A percentile compares a stretch with the other conserved stretches of the same genome.
phyloP scores from a whole-genome alignment of 2,888 invertebrate genomes.

The Thecocarcelia acutangulata region DNA sequence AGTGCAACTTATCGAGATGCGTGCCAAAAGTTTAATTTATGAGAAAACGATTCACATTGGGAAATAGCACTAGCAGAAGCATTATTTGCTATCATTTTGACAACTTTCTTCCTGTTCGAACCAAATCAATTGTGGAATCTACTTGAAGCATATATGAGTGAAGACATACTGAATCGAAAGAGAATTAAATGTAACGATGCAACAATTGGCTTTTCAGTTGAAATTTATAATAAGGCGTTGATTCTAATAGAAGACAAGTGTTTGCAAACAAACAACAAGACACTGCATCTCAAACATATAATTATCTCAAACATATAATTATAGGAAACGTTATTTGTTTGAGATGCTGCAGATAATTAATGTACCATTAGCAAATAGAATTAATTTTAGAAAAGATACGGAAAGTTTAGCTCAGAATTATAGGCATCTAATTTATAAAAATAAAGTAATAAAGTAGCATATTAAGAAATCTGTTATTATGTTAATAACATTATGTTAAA shows the following conservation, averaged over 20 bases:
- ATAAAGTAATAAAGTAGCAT: no score
- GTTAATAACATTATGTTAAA: no score
- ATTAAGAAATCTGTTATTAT: no score
- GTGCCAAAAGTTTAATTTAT: neutral
- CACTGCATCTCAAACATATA: no score
- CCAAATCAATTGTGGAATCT: neutral
- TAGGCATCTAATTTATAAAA: no score
- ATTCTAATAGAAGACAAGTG: neutral
- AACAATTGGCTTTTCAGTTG: neutral
- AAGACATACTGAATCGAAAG: neutral
- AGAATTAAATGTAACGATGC: neutral
- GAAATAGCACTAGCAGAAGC: neutral
- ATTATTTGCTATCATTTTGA: neutral
- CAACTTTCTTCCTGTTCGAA: neutral
- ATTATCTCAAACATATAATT: no score
- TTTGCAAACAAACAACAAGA: neutral
- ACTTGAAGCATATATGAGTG: neutral
- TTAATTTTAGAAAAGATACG: no score
- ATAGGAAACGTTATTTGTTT: no score
- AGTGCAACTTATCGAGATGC: conserved; percentile 7
- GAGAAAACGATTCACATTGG: neutral
- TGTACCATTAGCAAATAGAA: no score
- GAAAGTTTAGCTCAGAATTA: no score
- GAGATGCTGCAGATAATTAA: no score
- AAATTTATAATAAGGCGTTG: neutral